phyloP scores from a whole-genome alignment of 2,797 vertebrate genomes.

The Sebastiscus tertius region DNA sequence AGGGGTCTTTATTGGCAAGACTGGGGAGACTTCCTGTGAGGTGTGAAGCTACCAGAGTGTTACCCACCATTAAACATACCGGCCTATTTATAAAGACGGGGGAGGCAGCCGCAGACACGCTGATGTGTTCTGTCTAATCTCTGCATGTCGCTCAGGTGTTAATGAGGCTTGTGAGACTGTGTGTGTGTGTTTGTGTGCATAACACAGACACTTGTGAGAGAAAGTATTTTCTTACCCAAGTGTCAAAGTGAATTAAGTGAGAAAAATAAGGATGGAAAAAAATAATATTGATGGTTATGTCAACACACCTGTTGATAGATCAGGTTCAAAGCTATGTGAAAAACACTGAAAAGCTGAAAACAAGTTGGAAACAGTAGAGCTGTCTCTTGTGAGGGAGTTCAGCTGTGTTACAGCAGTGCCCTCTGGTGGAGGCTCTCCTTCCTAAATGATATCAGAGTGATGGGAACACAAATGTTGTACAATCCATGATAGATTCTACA shows the following conservation, averaged over 20 bases:
- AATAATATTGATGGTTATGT: neutral
- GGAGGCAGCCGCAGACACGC: conserved; percentile 16
- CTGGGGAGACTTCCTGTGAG: conserved; percentile 31
- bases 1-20: neutral
- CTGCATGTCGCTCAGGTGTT: conserved; percentile 47
- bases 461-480: neutral
- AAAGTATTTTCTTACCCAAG: neutral
- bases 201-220: neutral
- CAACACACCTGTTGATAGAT: neutral
- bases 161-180: conserved; percentile 40
- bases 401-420: conserved; percentile 62
- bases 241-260: conserved; percentile 30
- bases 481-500: neutral
- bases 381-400: neutral
- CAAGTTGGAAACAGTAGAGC: neutral
- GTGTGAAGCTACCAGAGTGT: conserved; percentile 44
- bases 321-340: neutral
- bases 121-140: conserved; percentile 35
- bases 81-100: conserved; percentile 50
- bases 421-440: conserved; percentile 51
- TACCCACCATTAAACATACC: conserved; percentile 15
- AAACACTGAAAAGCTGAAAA: neutral
- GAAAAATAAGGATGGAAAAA: conserved; percentile 1
- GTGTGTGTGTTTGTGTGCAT: neutral
- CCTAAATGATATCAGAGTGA: neutral